Conservation (phyloP, 2,797 vertebrate genomes). For the Mergus octosetaceus region DNA sequence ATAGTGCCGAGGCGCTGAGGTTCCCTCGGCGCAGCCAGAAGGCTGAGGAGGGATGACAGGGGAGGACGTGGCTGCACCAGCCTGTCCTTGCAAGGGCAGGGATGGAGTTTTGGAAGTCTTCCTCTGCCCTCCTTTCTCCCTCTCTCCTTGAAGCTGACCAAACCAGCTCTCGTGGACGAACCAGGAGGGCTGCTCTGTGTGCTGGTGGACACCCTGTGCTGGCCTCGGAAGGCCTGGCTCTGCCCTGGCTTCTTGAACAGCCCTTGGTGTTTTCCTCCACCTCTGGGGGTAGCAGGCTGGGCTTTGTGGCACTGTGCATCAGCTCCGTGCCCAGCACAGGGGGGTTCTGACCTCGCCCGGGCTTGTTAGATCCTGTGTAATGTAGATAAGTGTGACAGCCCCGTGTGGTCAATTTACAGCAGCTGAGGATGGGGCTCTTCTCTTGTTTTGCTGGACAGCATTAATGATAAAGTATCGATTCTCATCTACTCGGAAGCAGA, state of each 20-base stretch:
- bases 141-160: not conserved
- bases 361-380: not conserved
- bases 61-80: not conserved
- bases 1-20: not conserved
- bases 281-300: not conserved
- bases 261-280: not conserved
- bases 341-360: not conserved
- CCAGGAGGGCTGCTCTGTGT: not conserved
- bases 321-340: not conserved
- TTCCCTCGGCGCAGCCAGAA: not conserved
- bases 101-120: not conserved
- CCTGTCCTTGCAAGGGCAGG: not conserved
- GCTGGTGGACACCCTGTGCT: rapidly evolving
- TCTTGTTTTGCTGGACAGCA: not conserved
- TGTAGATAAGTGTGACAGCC: rapidly evolving
- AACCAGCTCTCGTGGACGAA: rapidly evolving
- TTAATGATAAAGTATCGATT: not conserved
- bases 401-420: rapidly evolving
- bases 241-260: not conserved
- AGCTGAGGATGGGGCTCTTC: not conserved
- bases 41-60: not conserved
- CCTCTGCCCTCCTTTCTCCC: not conserved
- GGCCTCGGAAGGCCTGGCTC: not conserved
- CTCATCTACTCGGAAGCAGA: not conserved
- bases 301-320: not conserved